phyloP scores from a whole-genome alignment of 1,140 invertebrate species.

The Aphelenchoides besseyi region DNA sequence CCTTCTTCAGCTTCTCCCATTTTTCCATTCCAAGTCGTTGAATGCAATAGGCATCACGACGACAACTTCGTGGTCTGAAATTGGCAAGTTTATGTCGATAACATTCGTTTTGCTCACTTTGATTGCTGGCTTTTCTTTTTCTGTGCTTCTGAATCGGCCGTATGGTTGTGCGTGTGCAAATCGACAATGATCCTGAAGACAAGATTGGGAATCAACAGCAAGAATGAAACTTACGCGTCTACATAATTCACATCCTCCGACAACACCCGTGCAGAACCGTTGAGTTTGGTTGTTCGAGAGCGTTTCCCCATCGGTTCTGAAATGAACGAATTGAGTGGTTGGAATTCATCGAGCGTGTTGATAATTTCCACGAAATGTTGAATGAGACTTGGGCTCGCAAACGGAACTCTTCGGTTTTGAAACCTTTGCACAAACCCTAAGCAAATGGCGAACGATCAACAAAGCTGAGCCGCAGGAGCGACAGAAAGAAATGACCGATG shows the following conservation, averaged over 20 bases:
- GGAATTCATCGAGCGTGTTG: no score
- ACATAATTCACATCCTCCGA: neutral
- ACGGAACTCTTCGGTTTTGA: no score
- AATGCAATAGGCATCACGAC: slow-evolving; percentile 54
- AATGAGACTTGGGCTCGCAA: no score
- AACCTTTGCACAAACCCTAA: no score
- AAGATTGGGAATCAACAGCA: neutral
- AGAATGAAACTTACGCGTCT: neutral
- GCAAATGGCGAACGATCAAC: no score
- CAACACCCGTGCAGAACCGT: neutral
- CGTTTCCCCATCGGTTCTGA: neutral
- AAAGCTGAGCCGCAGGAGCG: no score
- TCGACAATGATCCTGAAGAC: neutral
- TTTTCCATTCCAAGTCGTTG: slow-evolving; percentile 55
- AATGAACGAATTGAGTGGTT: no score
- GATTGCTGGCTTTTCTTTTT: neutral
- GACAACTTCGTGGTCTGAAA: slow-evolving; percentile 48
- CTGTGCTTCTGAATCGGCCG: neutral
- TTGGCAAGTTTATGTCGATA: neutral
- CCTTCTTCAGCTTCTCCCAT: slow-evolving; percentile 50
- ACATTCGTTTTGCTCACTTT: neutral
- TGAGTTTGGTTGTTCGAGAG: neutral
- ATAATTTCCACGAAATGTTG: no score
- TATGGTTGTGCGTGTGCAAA: neutral
- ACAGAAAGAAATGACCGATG: no score